Percentiles rank a stretch among this genome's conserved stretches.
These are phyloP conservation scores for Halictus ligatus DNA, from an alignment of 2,888 invertebrate genomes.

Conservation along the genomic window DNA sequence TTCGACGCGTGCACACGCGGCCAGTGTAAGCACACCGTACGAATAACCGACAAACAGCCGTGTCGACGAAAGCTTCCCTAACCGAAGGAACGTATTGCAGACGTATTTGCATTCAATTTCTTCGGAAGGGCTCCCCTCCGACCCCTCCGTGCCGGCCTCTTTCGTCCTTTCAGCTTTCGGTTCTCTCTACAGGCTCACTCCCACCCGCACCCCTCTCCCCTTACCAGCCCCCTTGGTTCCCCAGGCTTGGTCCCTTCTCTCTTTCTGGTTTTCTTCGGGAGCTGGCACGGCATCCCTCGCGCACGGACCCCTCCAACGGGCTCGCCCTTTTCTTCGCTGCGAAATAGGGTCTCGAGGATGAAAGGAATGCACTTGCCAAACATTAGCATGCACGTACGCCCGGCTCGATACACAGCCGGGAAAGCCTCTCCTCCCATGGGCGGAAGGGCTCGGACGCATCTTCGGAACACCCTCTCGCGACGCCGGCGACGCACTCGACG, in stretches of 20 bases:
- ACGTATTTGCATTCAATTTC: constrained; percentile 82
- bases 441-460: neutral
- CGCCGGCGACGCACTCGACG: neutral
- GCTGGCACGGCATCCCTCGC: neutral
- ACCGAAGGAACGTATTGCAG: constrained; percentile 64
- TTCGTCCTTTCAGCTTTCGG: constrained; percentile 42
- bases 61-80: constrained; percentile 54
- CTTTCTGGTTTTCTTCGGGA: constrained; percentile 11
- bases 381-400: constrained; percentile 58
- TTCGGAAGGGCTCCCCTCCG: constrained; percentile 63
- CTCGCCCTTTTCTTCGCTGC: constrained; percentile 49
- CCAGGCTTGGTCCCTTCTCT: neutral
- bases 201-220: neutral
- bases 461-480: constrained; percentile 10
- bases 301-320: constrained; percentile 4
- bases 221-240: neutral
- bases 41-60: constrained; percentile 59
- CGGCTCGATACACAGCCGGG: constrained; percentile 34
- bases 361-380: constrained; percentile 67
- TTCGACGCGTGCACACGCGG: constrained; percentile 24
- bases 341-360: constrained; percentile 68
- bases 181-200: neutral
- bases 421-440: constrained; percentile 7
- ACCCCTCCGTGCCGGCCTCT: neutral
- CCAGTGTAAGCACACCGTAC: constrained; percentile 45